Evolutionary conservation across 2,888 invertebrate species (phyloP), one percentile per base, ranked within the genome.

Genomic region (Hofmannophila pseudospretella): DNA sequence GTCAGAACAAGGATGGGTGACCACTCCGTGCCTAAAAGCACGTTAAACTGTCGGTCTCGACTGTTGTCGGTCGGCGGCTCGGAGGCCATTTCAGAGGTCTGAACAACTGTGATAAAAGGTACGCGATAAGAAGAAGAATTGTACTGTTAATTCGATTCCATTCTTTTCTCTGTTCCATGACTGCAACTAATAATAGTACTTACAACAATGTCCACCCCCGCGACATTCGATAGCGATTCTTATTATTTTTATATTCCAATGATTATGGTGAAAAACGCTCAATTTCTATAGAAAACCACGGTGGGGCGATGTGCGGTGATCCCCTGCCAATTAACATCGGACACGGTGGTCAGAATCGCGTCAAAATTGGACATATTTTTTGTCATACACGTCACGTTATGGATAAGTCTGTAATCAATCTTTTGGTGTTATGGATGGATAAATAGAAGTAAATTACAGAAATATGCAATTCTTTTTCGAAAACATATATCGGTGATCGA

Each of bases 271-370:
- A 65, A 81, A 76, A 80, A 73, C 66, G 71, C 54, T 64, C 58
- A 70, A 69, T 79, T 16, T 71, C 70, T 54, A 67, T 67, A 47
- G 19, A 49, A 51, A 50, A 43, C 58, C 55, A 70, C 65, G 66
- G 66, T 75, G 49, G 65, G 73, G 10, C 20, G 9, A 4, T 32
- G 35, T 47, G 73, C 58, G 48, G 54, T 51, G 72, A 67, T 72
- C 84, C 86, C 86, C 82, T 81, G 84, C 84, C 86, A 86, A 86
- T 86, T 85, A 84, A 75, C 56, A 72, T 84, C 58, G 69, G 82
- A 57, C 76, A 76, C 75, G 81, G 82, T 74, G 86, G 84, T 84
- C 85, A 80, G 58, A 65, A 51, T 55, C 58, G 61, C 68, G 75
- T 77, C 82, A 76, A 71, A 76, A 54, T 69, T 67, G 57, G 72